Percentiles rank a stretch among this genome's conserved stretches.
Evolutionary conservation across 2,797 vertebrate species (phyloP).

Genomic region (Cheirogaleus major): DNA sequence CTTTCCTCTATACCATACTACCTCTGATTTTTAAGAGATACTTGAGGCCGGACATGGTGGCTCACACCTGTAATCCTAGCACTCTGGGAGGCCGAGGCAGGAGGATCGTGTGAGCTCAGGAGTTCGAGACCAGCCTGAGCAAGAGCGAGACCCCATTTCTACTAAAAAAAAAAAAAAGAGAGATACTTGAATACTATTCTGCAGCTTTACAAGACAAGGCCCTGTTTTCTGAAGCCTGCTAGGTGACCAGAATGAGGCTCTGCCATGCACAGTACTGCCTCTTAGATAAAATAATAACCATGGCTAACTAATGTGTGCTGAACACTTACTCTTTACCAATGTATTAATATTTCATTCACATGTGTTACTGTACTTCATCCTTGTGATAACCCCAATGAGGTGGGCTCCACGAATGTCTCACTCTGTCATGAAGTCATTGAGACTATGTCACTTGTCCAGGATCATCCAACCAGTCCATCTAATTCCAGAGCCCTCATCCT

Average conservation of each 20-base stretch:
- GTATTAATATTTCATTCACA: not conserved
- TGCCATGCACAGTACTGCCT: not conserved
- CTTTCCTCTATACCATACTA: not conserved
- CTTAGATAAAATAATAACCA: not conserved
- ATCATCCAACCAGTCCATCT: not conserved
- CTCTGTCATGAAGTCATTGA: not conserved
- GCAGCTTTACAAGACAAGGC: not conserved
- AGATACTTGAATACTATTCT: not conserved
- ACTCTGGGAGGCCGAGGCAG: too few species aligned
- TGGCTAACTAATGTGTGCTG: not conserved
- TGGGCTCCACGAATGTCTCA: not conserved
- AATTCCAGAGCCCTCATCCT: not conserved
- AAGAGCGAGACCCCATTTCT: too few species aligned
- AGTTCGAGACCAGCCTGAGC: too few species aligned
- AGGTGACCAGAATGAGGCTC: not conserved
- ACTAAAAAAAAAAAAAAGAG: too few species aligned
- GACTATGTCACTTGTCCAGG: not conserved
- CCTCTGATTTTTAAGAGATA: constrained; percentile 32
- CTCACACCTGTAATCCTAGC: too few species aligned
- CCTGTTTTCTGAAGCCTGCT: not conserved
- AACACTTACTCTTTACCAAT: not conserved
- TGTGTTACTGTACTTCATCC: not conserved
- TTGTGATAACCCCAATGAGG: not conserved
- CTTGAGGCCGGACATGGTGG: too few species aligned
- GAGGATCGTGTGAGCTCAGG: too few species aligned